Conservation (phyloP, 2,113 vertebrate genomes). For the Grus americana region DNA sequence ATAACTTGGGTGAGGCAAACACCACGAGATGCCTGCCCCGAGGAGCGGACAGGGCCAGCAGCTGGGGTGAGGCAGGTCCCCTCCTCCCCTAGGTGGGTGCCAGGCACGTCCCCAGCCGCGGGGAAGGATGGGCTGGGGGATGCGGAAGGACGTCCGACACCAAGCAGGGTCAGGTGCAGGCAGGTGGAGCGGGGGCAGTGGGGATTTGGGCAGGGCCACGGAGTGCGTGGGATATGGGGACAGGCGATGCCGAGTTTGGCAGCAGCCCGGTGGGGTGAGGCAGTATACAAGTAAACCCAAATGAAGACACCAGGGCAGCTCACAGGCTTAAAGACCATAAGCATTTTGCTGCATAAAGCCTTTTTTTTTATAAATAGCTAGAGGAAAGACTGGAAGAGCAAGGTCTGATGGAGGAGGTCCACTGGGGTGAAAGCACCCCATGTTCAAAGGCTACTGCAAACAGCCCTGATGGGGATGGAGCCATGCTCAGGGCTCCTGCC, state of each 20-base stretch:
- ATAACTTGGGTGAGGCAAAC: background rate
- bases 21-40: background rate
- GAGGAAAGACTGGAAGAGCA: background rate
- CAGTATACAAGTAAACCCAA: background rate
- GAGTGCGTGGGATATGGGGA: background rate
- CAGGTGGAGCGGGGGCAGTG: accelerated
- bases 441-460: background rate
- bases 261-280: background rate
- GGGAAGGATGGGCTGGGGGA: background rate
- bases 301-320: background rate
- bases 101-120: background rate
- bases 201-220: background rate
- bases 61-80: background rate
- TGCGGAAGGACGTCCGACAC: background rate
- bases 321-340: background rate
- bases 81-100: background rate
- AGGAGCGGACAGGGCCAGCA: background rate
- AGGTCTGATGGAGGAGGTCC: background rate
- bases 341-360: background rate
- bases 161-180: accelerated
- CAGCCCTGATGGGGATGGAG: background rate
- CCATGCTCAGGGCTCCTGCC: background rate
- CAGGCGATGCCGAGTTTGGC: background rate
- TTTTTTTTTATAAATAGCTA: background rate
- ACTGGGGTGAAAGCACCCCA: background rate